Evolutionary conservation across 2,888 invertebrate genomes (phyloP).

Genomic region (Epinotia bilunana): DNA sequence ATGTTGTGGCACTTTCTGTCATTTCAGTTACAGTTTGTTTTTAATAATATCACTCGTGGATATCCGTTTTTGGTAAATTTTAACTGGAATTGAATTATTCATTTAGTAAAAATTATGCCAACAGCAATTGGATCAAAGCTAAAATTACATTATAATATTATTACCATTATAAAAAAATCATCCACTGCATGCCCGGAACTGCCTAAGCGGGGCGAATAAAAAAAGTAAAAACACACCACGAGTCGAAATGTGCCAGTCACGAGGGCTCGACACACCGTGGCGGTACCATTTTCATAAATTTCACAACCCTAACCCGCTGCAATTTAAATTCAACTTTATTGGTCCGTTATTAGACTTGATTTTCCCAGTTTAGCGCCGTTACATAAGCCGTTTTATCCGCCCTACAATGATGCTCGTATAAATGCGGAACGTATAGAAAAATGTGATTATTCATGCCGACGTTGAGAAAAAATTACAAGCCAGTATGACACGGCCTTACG

Average conservation of each 20-base stretch:
- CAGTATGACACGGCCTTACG: conserved; percentile 65
- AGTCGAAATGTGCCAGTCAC: conserved; percentile 81
- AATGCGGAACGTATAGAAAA: conserved; percentile 82
- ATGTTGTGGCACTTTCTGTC: neutral
- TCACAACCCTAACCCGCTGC: conserved; percentile 67
- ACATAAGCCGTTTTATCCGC: conserved; percentile 51
- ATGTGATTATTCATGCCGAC: conserved; percentile 83
- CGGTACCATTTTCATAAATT: conserved; percentile 78
- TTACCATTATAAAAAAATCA: conserved; percentile 35
- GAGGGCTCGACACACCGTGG: conserved; percentile 66
- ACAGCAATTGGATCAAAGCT: neutral
- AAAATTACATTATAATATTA: neutral
- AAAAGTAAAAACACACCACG: conserved; percentile 79
- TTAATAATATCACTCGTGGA: neutral
- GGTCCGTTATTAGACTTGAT: conserved; percentile 51
- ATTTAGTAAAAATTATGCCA: neutral
- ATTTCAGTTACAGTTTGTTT: neutral
- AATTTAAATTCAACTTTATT: conserved; percentile 69
- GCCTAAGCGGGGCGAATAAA: conserved; percentile 53
- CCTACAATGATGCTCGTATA: conserved; percentile 63
- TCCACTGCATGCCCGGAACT: conserved; percentile 33
- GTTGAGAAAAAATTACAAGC: conserved; percentile 78
- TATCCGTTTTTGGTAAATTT: neutral
- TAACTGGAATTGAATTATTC: neutral
- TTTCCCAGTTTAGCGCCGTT: conserved; percentile 41